Evolutionary conservation across 2,888 invertebrate species (phyloP), one percentile per base, ranked within the genome.

Genomic region (Phasia obesa): DNA sequence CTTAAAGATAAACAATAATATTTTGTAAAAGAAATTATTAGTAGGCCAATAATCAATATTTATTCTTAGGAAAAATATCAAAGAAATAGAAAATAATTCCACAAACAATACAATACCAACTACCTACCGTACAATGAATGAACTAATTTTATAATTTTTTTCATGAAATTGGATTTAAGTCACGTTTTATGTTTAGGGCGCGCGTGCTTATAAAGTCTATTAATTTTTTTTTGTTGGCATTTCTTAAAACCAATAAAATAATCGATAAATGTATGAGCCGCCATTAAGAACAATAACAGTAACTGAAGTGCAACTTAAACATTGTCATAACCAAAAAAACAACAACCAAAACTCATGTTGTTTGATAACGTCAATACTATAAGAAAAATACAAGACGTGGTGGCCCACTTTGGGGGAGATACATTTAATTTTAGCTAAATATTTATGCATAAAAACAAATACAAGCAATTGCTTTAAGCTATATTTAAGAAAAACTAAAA

Each of bases 161-260:
- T 21, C 13, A 59, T 42, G 49, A 65, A 78, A 79, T 79, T 65
- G 65, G 79, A 79, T 74, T 83, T 75, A 83, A 84, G 85, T 85
- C 85, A 85, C 85, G 84, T 85, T 85, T 85, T 84, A 71, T 82
- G 82, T 77, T 81, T 80, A 84, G 78, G 82, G 81, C 84, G 80
- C 84, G 85, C 85, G 84, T 85, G 84, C 79, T 78, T 47, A 38
- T 65, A 69, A 69, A 65, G 47, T 59, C 67, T 69, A 73, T 67
- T 47, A 76, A 71, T 7, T 53, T 55, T 67, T n/a, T 17, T n/a
- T 44, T 74, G n/a, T n/a, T n/a, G n/a, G n/a, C 9, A 2, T 64
- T 69, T 81, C 59, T 21, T 11, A 27, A 67, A 51, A 62, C 19
- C 27, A 65, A 67, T 75, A 67, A 65, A 73, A 73, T 31, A 27